Evolutionary conservation across 2,113 vertebrate genomes (phyloP).

Genomic region (Nothocercus nigrocapillus): DNA sequence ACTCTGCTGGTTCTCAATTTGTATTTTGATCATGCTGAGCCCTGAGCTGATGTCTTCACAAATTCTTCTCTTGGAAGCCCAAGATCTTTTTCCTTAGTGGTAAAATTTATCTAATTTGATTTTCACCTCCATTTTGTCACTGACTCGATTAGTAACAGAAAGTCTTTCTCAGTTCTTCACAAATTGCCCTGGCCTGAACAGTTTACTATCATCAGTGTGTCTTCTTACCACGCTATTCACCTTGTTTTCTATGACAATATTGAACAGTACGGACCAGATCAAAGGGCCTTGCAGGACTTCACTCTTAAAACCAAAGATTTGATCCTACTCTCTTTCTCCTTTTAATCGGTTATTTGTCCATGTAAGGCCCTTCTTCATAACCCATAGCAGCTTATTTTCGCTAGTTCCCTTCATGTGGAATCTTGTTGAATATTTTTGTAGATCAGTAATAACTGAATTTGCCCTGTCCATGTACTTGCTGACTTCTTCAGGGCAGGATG

Average conservation of each 20-base stretch:
- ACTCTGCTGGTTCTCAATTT: background rate
- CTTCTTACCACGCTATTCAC: background rate
- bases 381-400: background rate
- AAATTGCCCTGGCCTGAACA: background rate
- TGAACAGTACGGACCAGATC: no score
- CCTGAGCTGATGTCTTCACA: background rate
- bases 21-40: background rate
- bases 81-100: background rate
- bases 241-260: background rate
- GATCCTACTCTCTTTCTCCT: no score
- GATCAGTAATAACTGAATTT: background rate
- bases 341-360: background rate
- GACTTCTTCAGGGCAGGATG: background rate
- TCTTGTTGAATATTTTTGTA: background rate
- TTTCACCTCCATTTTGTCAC: background rate
- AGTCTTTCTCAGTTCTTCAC: background rate
- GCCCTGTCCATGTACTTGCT: background rate
- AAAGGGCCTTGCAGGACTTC: no score
- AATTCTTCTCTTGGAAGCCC: background rate
- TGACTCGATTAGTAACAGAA: background rate
- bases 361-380: background rate
- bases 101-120: background rate
- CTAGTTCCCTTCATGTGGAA: background rate
- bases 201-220: background rate
- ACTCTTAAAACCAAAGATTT: no score